Evolutionary conservation across 2,113 vertebrate species (phyloP).

Genomic region (Cinclus cinclus): DNA sequence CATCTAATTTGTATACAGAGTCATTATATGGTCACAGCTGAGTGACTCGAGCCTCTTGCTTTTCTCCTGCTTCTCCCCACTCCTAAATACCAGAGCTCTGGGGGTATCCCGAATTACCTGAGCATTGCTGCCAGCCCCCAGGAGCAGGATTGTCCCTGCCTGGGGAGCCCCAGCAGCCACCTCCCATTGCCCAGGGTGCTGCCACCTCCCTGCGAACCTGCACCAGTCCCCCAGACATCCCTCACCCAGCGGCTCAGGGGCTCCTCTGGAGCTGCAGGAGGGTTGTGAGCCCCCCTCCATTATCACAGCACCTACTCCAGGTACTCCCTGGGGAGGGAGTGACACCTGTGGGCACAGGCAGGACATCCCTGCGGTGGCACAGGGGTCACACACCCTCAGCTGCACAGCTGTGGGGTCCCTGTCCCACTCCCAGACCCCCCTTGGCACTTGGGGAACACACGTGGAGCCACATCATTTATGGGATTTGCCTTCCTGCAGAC

Average conservation of each 20-base stretch:
- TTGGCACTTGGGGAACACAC: neutral
- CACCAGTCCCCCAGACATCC: accelerated
- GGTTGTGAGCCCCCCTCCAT: neutral
- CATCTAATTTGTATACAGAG: conserved; percentile 63
- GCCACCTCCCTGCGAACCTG: neutral
- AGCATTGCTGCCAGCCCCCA: neutral
- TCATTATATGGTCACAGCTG: conserved; percentile 50
- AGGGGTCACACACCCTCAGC: accelerated
- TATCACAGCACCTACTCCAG: accelerated
- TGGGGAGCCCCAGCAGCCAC: neutral
- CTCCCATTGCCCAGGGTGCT: accelerated
- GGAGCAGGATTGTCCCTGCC: neutral
- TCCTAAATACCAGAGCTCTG: neutral
- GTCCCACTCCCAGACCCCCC: neutral
- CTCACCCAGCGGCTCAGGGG: accelerated
- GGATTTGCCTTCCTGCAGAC: conserved; percentile 34
- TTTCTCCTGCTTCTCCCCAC: too few species aligned
- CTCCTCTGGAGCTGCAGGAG: neutral
- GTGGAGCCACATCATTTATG: neutral
- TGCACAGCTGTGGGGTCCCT: neutral
- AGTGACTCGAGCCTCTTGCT: neutral
- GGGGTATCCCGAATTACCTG: neutral
- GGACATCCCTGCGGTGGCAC: accelerated
- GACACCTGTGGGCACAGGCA: accelerated
- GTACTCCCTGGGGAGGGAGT: accelerated